These are phyloP conservation scores for Drosophila willistoni DNA, from an alignment of 1,140 invertebrate species.

Conservation along the genomic window DNA sequence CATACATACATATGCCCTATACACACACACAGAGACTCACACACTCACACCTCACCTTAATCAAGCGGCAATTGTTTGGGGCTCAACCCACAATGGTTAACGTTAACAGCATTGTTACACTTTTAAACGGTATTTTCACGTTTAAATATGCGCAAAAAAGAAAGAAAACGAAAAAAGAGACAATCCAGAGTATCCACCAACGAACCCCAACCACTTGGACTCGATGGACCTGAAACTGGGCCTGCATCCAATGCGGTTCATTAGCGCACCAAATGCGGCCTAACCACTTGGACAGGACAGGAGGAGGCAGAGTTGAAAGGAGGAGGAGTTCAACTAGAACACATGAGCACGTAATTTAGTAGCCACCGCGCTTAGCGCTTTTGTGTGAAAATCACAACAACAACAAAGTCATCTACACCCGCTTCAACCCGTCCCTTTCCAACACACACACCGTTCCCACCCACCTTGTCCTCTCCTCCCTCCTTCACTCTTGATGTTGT, in stretches of 20 bases:
- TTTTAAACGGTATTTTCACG: conserved; percentile 71
- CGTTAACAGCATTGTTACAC: conserved; percentile 79
- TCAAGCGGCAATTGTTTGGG: conserved; percentile 69
- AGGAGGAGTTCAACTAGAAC: conserved; percentile 62
- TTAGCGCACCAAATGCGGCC: conserved; percentile 74
- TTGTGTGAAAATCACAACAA: conserved; percentile 79
- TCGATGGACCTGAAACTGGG: conserved; percentile 10
- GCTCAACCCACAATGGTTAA: conserved; percentile 55
- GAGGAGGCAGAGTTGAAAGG: not conserved
- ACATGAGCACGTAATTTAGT: conserved; percentile 81
- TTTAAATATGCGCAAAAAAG: conserved; percentile 67
- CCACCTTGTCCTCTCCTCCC: conserved; percentile 9
- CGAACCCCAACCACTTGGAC: not conserved
- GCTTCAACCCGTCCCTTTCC: not conserved
- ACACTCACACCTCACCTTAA: conserved; percentile 40
- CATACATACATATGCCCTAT: too few species aligned
- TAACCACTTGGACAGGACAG: conserved; percentile 14
- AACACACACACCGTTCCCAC: too few species aligned
- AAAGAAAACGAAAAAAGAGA: conserved; percentile 23
- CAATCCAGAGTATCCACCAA: conserved; percentile 21
- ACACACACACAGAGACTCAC: not conserved
- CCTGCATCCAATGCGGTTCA: conserved; percentile 65
- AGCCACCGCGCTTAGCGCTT: conserved; percentile 71
- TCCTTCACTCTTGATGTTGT: conserved; percentile 44
- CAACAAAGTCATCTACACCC: conserved; percentile 35